Evolutionary conservation across 2,888 invertebrate genomes (phyloP).

Genomic region (Catocala sponsa): DNA sequence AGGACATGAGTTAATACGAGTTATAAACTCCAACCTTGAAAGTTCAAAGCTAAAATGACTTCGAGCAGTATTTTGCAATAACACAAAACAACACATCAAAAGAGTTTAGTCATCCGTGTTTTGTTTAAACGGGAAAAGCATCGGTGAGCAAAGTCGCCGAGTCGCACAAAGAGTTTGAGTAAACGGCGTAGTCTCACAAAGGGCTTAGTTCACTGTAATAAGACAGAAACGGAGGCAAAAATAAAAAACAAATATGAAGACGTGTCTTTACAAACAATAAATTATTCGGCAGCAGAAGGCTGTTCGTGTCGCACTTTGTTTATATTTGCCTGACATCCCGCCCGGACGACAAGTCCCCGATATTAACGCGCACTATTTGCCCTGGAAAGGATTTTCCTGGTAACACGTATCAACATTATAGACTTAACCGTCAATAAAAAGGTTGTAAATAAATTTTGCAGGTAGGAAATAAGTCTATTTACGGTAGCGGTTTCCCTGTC

Average conservation of each 20-base stretch:
- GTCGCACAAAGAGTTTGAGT: constrained; percentile 55
- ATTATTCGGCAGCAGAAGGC: constrained; percentile 64
- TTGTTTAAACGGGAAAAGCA: constrained; percentile 39
- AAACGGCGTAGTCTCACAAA: constrained; percentile 58
- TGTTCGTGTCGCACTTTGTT: constrained; percentile 64
- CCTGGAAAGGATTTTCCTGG: constrained; percentile 41
- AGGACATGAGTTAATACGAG: background rate
- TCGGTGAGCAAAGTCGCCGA: constrained; percentile 47
- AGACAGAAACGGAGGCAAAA: constrained; percentile 58
- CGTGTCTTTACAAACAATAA: constrained; percentile 69
- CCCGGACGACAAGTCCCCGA: constrained; percentile 48
- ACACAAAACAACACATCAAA: constrained; percentile 28
- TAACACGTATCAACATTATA: constrained; percentile 35
- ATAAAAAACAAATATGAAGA: constrained; percentile 72
- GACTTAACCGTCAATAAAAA: background rate
- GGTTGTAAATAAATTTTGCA: background rate
- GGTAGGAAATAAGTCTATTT: too few relatives aligned
- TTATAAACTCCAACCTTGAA: constrained; percentile 16
- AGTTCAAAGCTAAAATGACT: constrained; percentile 20
- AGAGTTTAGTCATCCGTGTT: constrained; percentile 37
- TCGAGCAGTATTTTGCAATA: constrained; percentile 15
- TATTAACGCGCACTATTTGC: constrained; percentile 55
- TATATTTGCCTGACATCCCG: constrained; percentile 65
- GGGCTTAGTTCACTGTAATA: constrained; percentile 60
- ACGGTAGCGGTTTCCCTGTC: too few relatives aligned